These are phyloP conservation scores for Choloepus didactylus DNA, from an alignment of 2,797 vertebrate genomes.

Conservation along the genomic window DNA sequence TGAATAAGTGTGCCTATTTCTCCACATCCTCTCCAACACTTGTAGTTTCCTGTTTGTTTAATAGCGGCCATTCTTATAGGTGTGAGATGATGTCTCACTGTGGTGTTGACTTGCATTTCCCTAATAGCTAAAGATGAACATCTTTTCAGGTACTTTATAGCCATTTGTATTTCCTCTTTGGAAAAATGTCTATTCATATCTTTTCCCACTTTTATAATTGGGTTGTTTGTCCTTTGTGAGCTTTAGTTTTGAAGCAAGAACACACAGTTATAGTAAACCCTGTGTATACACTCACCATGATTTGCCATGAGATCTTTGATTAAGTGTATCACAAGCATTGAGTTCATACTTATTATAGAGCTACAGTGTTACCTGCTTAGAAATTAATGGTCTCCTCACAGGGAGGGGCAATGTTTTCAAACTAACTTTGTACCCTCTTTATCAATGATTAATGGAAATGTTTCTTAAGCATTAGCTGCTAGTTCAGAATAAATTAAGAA, in stretches of 20 bases:
- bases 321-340: background rate
- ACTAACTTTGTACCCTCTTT: constrained; percentile 19
- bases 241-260: background rate
- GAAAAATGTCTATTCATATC: no score
- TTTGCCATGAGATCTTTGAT: background rate
- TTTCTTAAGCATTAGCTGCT: background rate
- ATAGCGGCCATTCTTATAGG: no score
- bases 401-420: constrained; percentile 11
- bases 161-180: no score
- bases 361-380: background rate
- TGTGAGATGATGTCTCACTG: no score
- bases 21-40: no score
- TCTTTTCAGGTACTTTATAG: no score
- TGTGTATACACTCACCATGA: background rate
- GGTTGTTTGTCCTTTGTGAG: no score
- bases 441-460: constrained; percentile 11
- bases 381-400: constrained; percentile 43
- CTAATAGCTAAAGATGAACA: no score
- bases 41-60: no score
- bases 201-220: no score
- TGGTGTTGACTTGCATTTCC: no score
- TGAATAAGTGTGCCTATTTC: no score
- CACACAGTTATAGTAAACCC: background rate
- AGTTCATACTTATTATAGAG: background rate
- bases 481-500: constrained; percentile 57